A percentile compares a stretch with the other conserved stretches of the same genome.
phyloP scores from a whole-genome alignment of 2,888 invertebrate genomes.

The Fragum whitleyi region DNA sequence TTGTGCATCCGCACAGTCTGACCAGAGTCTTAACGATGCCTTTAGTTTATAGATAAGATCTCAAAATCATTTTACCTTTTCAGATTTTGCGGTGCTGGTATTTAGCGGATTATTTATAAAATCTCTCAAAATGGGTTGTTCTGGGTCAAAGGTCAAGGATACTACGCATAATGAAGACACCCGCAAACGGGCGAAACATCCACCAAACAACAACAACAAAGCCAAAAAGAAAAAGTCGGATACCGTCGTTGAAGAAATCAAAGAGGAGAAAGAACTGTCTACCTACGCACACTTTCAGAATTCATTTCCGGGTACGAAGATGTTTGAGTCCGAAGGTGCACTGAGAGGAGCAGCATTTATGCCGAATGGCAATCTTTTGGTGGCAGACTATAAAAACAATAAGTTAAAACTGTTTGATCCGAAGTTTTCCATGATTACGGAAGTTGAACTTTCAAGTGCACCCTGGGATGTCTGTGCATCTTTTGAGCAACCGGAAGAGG shows the following conservation, averaged over 20 bases:
- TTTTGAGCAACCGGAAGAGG: constrained; percentile 31
- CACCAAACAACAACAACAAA: constrained; percentile 2
- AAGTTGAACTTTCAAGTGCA: constrained; percentile 56
- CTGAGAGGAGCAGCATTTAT: constrained; percentile 63
- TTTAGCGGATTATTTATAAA: not conserved
- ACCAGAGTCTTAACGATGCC: too few relatives aligned
- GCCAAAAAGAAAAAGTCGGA: constrained; percentile 32
- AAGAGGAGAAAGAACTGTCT: not conserved
- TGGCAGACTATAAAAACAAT: constrained; percentile 68
- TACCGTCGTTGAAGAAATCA: constrained; percentile 11
- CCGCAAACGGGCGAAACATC: not conserved
- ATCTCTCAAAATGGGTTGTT: constrained; percentile 3
- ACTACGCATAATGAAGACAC: constrained; percentile 7
- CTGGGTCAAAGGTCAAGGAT: constrained; percentile 29
- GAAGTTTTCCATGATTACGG: constrained; percentile 43
- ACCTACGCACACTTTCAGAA: constrained; percentile 58
- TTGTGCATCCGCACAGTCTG: too few relatives aligned
- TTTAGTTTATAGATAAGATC: too few relatives aligned
- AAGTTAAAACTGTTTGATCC: constrained; percentile 65
- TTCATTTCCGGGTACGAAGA: constrained; percentile 53
- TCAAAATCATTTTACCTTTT: too few relatives aligned
- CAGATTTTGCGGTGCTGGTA: too few relatives aligned
- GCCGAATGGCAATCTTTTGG: constrained; percentile 54
- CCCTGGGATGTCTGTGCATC: constrained; percentile 66
- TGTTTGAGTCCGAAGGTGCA: constrained; percentile 57